phyloP scores from a whole-genome alignment of 2,113 vertebrate genomes.

The Cyprinodon variegatus region DNA sequence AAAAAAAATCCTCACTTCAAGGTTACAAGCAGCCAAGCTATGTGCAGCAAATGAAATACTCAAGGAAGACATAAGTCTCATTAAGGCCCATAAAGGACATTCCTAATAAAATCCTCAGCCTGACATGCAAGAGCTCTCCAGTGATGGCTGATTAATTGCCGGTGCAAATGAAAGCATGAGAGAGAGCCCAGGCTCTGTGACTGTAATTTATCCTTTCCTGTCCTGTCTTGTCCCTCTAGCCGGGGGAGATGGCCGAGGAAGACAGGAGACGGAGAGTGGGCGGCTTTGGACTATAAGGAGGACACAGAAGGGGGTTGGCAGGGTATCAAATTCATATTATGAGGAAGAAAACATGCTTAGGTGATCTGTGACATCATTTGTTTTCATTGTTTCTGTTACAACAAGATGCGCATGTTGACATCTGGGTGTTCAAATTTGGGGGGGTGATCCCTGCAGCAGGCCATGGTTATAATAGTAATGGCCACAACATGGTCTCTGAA shows the following conservation, averaged over 20 bases:
- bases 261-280: constrained; percentile 56
- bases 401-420: constrained; percentile 61
- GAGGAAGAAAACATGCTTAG: constrained; percentile 60
- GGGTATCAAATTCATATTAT: constrained; percentile 42
- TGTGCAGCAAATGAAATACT: constrained; percentile 81
- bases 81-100: constrained; percentile 82
- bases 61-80: constrained; percentile 84
- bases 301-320: not conserved
- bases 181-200: constrained; percentile 67
- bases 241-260: constrained; percentile 69
- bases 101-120: constrained; percentile 81
- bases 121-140: constrained; percentile 79
- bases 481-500: constrained; percentile 46
- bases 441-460: constrained; percentile 39
- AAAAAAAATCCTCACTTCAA: constrained; percentile 65
- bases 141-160: constrained; percentile 85
- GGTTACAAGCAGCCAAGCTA: constrained; percentile 73
- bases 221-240: constrained; percentile 75
- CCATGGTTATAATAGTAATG: constrained; percentile 64
- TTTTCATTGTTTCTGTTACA: constrained; percentile 60
- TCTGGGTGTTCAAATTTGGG: constrained; percentile 39
- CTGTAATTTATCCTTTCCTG: constrained; percentile 79
- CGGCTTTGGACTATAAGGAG: constrained; percentile 21
- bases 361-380: constrained; percentile 58
- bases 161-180: constrained; percentile 79